Percentiles rank a stretch among this genome's conserved stretches.
Conservation (phyloP, 2,888 invertebrate species). For the Drosophila meridionalis region DNA sequence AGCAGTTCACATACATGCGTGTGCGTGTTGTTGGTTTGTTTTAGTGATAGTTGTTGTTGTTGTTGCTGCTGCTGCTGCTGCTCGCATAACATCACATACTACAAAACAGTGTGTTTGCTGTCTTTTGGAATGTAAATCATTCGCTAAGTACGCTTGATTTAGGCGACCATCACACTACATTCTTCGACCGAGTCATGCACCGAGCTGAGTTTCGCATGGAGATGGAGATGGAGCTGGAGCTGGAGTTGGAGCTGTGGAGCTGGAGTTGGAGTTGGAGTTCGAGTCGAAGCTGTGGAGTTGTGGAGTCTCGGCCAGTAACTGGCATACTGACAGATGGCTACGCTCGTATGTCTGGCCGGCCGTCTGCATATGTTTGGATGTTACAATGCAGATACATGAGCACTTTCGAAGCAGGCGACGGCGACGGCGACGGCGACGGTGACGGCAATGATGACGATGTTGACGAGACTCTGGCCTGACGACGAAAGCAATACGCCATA, state of each 20-base stretch:
- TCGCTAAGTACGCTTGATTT: conserved; percentile 84
- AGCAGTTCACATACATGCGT: conserved; percentile 16
- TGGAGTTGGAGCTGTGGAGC: conserved; percentile 21
- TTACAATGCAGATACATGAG: conserved; percentile 76
- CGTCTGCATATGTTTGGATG: conserved; percentile 57
- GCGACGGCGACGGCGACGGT: conserved; percentile 32
- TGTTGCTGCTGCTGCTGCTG: conserved; percentile 56
- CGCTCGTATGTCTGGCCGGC: conserved; percentile 46
- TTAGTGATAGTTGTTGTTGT: conserved; percentile 36
- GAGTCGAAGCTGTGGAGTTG: conserved; percentile 20
- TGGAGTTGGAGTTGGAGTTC: conserved; percentile 15
- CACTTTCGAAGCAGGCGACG: conserved; percentile 52
- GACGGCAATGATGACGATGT: conserved; percentile 59
- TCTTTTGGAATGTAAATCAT: conserved; percentile 84
- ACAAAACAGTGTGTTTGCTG: conserved; percentile 84
- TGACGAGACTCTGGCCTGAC: conserved; percentile 61
- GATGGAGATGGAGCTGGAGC: conserved; percentile 27
- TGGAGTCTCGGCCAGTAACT: conserved; percentile 44
- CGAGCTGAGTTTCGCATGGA: conserved; percentile 33
- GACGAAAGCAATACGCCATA: conserved; percentile 83
- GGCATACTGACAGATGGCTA: conserved; percentile 73
- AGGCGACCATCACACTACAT: conserved; percentile 83
- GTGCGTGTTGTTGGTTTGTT: conserved; percentile 35
- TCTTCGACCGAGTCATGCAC: conserved; percentile 67
- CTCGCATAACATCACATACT: conserved; percentile 84